Base-by-base conservation (phyloP, 2,113 vertebrate genomes). In the Equus przewalskii region DNA sequence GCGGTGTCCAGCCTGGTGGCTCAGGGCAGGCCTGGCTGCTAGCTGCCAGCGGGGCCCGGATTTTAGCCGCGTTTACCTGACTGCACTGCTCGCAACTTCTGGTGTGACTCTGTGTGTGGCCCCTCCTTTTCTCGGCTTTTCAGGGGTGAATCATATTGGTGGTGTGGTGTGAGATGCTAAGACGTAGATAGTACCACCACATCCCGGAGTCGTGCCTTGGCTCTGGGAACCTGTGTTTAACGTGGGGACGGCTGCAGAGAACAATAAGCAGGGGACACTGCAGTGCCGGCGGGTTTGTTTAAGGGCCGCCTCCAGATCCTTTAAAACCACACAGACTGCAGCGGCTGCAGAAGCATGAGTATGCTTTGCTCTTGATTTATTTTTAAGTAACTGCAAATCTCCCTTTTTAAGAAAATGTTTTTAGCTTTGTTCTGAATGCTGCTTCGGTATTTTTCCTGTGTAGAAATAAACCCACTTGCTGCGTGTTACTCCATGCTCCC, bases 181-280 rank as follows among this genome's bases (percentile, higher is more conserved):
- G 4, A 13, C 3, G 4, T 10, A 15, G 60, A 12, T 21, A 14
- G 5, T 19, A 2, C 11, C 21, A 5, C 19, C 19, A 1, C 3
- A 0, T 3, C 7, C 46, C 3, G 0, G 3, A 19, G 26, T 2
- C 15, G 82, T 7, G 8, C 69, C 10, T 4, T 1, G 15, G 11
- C 76, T 10, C 75, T 7, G 18, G 82, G 51, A 30, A 49, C 49
- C 49, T 69, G 7, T 26, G 9, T 72, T 2, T 12, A 7, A 11
- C 12, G 5, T 19, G 21, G n/a, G 16, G n/a, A 12, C 1, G 0
- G 15, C 33, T 44, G 0, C 36, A 3, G 36, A 21, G 22, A 58
- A 36, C 15, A 30, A 9, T 0, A 2, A n/a, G 65, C 16, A 13
- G 16, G 19, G 30, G 84, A 33, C 78, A 69, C 41, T 10, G 18